Conservation (phyloP, 1,140 invertebrate genomes). For the Arion vulgaris region DNA sequence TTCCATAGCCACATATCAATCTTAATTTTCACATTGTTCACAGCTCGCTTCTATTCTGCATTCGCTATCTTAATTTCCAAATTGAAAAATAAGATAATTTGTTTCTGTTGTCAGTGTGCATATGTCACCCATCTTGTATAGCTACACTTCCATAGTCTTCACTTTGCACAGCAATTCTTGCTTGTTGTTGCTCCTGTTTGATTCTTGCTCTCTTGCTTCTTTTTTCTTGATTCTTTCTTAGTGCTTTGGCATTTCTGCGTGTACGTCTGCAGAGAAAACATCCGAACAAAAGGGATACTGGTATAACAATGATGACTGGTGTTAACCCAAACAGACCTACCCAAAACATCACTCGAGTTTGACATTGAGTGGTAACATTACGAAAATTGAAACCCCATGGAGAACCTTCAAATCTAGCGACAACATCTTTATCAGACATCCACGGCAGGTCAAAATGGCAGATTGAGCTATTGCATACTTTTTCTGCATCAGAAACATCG, state of each 20-base stretch:
- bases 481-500: neutral
- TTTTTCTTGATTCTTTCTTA: neutral
- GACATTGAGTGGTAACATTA: neutral
- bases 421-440: neutral
- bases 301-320: neutral
- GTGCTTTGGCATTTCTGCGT: neutral
- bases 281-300: neutral
- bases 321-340: neutral
- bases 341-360: slow-evolving; percentile 7
- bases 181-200: neutral
- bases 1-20: no score
- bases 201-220: neutral
- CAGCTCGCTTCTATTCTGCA: no score
- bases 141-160: neutral
- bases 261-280: neutral
- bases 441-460: neutral
- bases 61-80: no score
- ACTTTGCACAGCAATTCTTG: neutral
- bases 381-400: no score
- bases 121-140: neutral
- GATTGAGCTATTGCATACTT: neutral
- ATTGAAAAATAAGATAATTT: no score
- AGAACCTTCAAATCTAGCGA: neutral
- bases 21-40: no score
- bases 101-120: no score